Conservation (phyloP, 2,888 invertebrate species). For the Petrolisthes manimaculis region DNA sequence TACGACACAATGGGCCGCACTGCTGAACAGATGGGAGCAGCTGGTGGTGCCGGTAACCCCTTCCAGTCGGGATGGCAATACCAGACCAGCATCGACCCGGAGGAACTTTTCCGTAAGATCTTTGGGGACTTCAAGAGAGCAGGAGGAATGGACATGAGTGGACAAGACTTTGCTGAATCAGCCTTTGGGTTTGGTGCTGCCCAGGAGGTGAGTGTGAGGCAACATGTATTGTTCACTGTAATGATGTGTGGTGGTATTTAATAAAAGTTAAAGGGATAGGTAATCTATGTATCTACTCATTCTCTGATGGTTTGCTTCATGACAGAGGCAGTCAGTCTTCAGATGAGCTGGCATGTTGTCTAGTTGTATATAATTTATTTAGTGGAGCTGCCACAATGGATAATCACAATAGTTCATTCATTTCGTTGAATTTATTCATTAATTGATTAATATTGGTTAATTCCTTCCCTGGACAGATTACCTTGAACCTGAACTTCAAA, state of each 20-base stretch:
- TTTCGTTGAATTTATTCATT: slow-evolving; percentile 9
- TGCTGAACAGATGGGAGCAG: slow-evolving; percentile 86
- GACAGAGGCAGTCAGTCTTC: no score
- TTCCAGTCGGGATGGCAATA: slow-evolving; percentile 79
- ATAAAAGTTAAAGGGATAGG: no score
- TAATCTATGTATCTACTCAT: no score
- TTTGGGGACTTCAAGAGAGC: slow-evolving; percentile 75
- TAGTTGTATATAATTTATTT: no score
- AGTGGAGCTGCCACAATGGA: no score
- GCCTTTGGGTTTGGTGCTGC: slow-evolving; percentile 91
- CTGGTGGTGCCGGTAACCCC: slow-evolving; percentile 69
- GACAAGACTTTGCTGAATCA: slow-evolving; percentile 88
- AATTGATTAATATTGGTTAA: neutral
- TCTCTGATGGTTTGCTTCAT: no score
- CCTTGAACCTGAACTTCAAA: slow-evolving; percentile 89
- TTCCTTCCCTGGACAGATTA: slow-evolving; percentile 74
- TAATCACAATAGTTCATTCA: slow-evolving; percentile 5
- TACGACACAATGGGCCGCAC: slow-evolving; percentile 92
- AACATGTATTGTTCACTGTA: no score
- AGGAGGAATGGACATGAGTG: slow-evolving; percentile 77
- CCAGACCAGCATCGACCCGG: slow-evolving; percentile 91
- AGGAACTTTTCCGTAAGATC: slow-evolving; percentile 95
- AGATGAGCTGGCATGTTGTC: no score
- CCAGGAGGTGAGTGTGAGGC: slow-evolving; percentile 79
- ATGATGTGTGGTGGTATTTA: no score